Evolutionary conservation across 2,888 invertebrate species (phyloP).

Genomic region (Punctoribates punctum): DNA sequence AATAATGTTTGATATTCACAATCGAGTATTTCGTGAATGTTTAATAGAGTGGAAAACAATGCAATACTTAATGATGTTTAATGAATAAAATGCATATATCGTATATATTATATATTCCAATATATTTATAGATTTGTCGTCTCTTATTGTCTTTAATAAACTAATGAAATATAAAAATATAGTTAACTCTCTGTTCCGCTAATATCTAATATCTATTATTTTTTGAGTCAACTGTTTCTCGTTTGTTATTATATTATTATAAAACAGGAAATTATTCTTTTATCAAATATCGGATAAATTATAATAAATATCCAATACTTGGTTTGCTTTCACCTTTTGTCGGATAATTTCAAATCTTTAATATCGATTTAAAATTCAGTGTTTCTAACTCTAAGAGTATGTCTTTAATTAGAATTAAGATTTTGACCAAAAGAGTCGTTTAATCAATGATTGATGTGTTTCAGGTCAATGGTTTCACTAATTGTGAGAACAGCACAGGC

Average conservation of each 20-base stretch:
- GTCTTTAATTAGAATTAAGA: neutral
- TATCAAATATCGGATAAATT: neutral
- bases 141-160: neutral
- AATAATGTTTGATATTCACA: neutral
- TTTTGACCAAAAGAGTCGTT: neutral
- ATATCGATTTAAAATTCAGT: neutral
- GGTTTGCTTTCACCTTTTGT: neutral
- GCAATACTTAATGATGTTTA: constrained; percentile 17
- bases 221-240: neutral
- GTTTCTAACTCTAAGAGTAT: neutral
- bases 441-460: constrained; percentile 14
- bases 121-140: neutral
- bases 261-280: neutral
- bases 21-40: neutral
- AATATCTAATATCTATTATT: too few species aligned
- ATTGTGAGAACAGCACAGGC: neutral
- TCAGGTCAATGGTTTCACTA: constrained; percentile 31
- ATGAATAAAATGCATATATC: constrained; percentile 7
- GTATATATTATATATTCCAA: neutral
- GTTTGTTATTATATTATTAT: neutral
- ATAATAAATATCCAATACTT: constrained; percentile 3
- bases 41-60: constrained; percentile 14
- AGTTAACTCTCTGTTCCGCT: neutral
- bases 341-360: neutral
- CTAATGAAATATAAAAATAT: neutral